Evolutionary conservation across 2,888 invertebrate species (phyloP), one percentile per base, ranked within the genome.

Genomic region (Theretra japonica): DNA sequence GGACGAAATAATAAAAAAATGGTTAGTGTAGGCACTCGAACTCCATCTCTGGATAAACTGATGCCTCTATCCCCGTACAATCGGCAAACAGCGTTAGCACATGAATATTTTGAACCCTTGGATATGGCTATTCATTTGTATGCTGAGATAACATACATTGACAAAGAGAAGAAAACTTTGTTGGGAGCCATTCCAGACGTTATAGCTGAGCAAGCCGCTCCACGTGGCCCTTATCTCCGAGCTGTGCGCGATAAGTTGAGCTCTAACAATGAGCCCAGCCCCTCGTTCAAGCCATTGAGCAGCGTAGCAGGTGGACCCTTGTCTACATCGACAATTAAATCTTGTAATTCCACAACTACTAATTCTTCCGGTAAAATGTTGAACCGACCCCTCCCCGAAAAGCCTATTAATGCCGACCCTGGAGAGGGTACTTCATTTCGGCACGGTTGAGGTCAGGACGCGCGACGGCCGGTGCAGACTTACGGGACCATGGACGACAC

Each of bases 351-450:
- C 1, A 87, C 83, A 15, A 77, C 76, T 25, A 75, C 95, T 1
- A 92, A 91, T 50, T 89, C 91, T n/a, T 90, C 93, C 3, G 90
- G 87, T 33, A 96, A 95, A 80, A 96, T 96, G 96, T 93, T 96
- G 41, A 96, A 96, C 80, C 93, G 96, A 76, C 96, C 96, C n/a
- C 88, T 97, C 56, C 96, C 96, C 0, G 95, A 95, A 75, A 96
- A 96, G 83, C 96, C 96, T 23, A 88, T 74, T 48, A 73, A 76
- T 30, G 69, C 83, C 59, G 91, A 92, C 78, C 86, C 89, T 4
- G 92, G 90, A n/a, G 93, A 91, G 71, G 93, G 92, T 3, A 87
- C 92, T 2, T 93, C 95, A 71, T 90, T 82, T 65, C 84, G 84
- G 73, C 82, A 80, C 30, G 87, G 82, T 74, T 91, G 89, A 90